Evolutionary conservation across 2,888 invertebrate species (phyloP).

Genomic region (Drosophila antonietae): DNA sequence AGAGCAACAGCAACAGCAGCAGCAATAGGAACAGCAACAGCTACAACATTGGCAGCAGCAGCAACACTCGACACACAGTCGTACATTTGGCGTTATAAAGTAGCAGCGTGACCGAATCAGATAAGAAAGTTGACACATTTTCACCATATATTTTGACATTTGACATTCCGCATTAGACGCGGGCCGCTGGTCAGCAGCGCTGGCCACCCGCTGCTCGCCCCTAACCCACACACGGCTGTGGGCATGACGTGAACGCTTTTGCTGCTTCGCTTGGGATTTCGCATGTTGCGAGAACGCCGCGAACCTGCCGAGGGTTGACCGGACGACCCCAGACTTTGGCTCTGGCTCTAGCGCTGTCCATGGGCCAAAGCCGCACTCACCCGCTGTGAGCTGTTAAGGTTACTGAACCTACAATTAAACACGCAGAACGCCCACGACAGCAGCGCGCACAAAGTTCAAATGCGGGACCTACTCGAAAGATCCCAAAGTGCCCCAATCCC

Average conservation of each 20-base stretch:
- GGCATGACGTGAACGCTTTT: constrained; percentile 55
- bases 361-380: constrained; percentile 29
- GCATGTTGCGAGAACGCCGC: constrained; percentile 63
- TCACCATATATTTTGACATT: constrained; percentile 85
- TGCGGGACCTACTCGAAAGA: constrained; percentile 49
- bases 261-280: constrained; percentile 70
- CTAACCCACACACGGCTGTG: constrained; percentile 40
- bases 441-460: constrained; percentile 30
- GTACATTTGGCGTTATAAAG: constrained; percentile 81
- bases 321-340: constrained; percentile 46
- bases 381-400: constrained; percentile 65
- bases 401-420: constrained; percentile 82
- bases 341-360: constrained; percentile 21
- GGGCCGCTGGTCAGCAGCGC: constrained; percentile 72
- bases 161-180: constrained; percentile 84
- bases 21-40: constrained; percentile 20
- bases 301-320: constrained; percentile 71
- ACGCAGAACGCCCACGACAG: constrained; percentile 50
- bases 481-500: constrained; percentile 27
- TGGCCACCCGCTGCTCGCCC: constrained; percentile 12
- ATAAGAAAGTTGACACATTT: constrained; percentile 85
- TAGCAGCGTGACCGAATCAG: constrained; percentile 84
- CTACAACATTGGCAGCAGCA: constrained; percentile 27
- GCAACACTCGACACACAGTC: constrained; percentile 53
- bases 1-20: constrained; percentile 16